These are phyloP conservation scores for Eupeodes corollae DNA, from an alignment of 1,140 invertebrate species.

Conservation along the genomic window DNA sequence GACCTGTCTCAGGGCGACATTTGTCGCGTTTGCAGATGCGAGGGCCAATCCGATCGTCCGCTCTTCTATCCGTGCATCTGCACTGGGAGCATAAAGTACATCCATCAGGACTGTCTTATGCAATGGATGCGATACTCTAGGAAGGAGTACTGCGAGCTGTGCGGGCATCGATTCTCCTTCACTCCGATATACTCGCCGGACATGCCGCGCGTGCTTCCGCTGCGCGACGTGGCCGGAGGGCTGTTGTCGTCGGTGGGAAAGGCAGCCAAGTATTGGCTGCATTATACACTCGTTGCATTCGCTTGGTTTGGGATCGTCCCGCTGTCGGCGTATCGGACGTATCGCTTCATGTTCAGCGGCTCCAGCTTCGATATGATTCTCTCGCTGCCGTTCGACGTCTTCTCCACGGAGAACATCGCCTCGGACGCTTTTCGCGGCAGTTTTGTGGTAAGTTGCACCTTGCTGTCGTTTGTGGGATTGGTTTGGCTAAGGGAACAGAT, in stretches of 20 bases:
- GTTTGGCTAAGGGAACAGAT: constrained; percentile 98
- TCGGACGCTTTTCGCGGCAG: constrained; percentile 92
- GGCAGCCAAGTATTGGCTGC: constrained; percentile 90
- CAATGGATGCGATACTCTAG: constrained; percentile 91
- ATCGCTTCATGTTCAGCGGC: constrained; percentile 81
- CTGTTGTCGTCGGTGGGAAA: constrained; percentile 79
- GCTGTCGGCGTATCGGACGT: constrained; percentile 91
- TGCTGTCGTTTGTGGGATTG: constrained; percentile 92
- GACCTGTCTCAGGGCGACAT: constrained; percentile 47
- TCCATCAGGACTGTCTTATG: constrained; percentile 86
- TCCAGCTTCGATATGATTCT: constrained; percentile 75
- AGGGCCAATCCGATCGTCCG: constrained; percentile 65
- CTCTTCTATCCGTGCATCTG: constrained; percentile 98
- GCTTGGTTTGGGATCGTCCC: constrained; percentile 99
- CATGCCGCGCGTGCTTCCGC: constrained; percentile 91
- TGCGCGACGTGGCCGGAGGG: constrained; percentile 81
- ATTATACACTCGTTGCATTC: constrained; percentile 85
- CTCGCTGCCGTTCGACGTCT: constrained; percentile 80
- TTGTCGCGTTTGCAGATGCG: constrained; percentile 94
- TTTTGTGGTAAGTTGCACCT: constrained; percentile 91
- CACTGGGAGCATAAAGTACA: constrained; percentile 97
- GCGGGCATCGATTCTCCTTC: constrained; percentile 95
- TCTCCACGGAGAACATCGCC: constrained; percentile 85
- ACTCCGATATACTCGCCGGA: constrained; percentile 98
- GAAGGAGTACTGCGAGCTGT: constrained; percentile 98